Evolutionary conservation across 2,113 vertebrate genomes (phyloP), one percentile per base, ranked within the genome.

Genomic region (Gallinago media): DNA sequence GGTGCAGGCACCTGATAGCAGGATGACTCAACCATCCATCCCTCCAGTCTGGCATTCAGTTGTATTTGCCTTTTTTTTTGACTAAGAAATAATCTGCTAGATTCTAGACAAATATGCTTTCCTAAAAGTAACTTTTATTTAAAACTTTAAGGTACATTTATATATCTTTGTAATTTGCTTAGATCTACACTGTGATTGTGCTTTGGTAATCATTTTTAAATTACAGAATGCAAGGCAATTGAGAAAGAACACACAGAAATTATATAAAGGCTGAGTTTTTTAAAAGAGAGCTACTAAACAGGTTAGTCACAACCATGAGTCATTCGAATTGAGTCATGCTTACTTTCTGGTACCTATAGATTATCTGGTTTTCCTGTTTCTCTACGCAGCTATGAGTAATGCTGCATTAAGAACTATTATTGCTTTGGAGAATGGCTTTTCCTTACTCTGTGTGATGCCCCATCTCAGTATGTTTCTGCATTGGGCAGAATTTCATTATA

Each of bases 221-320:
- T 88, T 59, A 26, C 9, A 29, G 54, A 83, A 23, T 70, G 42
- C 29, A 80, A 66, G 17, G 77, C 36, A 87, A 76, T 67, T 91
- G 80, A 92, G 20, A 66, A 65, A 56, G 76, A 70, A 63, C 56
- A 72, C 0, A 1, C 31, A 93, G 47, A 82, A 72, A 54, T 66
- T 0, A 65, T 82, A 88, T 85, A 44, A 94, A 90, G 85, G 67
- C 40, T 36, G 47, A 12, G 26, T 92, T 92, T 88, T 79, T 13
- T 0, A 72, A 90, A 88, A 76, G 74, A 73, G 40, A 85, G n/a
- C 61, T 84, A 88, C 95, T 92, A 89, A 87, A 73, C 70, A 79
- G 89, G 86, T 94, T 95, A 92, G 81, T 97, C 93, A 97, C 80
- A 88, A 50, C 23, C 4, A 7, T 96, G 95, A 97, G 72, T 97